Evolutionary conservation across 2,888 invertebrate species (phyloP), one percentile per base, ranked within the genome.

Genomic region (Cataglyphis albicans): DNA sequence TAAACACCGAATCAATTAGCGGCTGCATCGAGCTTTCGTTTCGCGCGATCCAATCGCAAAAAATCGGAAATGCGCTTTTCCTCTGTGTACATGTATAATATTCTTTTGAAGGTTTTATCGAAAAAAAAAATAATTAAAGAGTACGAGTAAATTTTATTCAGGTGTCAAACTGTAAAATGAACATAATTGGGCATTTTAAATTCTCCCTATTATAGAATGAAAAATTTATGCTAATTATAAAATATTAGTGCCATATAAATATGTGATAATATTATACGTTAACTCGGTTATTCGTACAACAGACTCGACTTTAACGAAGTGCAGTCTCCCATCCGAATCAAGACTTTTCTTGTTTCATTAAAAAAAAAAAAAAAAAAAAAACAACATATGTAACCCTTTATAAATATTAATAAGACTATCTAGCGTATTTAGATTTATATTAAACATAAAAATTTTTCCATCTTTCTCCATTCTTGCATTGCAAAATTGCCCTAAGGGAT

Each of bases 271-370:
- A 32, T 32, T 32, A 76, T 55, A 76, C 67, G 55, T 67, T 57
- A 76, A 76, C 29, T 76, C 52, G 10, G n/a, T 67, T 67, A 25
- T 73, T 41, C 48, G 81, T 29, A 38, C 65, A n/a, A 25, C 35
- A 35, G 81, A 70, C 76, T 76, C 82, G 82, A 6, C 32, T 67
- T 64, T 29, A 65, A 52, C 74, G 35, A 82, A 64, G 63, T 48
- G 81, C 80, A 59, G 55, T 55, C 76, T 88, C 76, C 55, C 32
- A 41, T 41, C 18, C 25, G 74, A 84, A 61, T 68, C 75, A 80
- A 78, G 25, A 48, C 32, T 32, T 41, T 38, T n/a, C 61, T 57
- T 35, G 57, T 57, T 64, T 70, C 32, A 12, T 6, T 21, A 1
- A 7, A 55, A 55, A 5, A 55, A 10, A 72, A 35, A 44, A 32